phyloP scores from a whole-genome alignment of 2,888 invertebrate species.

The Aplocera efformata region DNA sequence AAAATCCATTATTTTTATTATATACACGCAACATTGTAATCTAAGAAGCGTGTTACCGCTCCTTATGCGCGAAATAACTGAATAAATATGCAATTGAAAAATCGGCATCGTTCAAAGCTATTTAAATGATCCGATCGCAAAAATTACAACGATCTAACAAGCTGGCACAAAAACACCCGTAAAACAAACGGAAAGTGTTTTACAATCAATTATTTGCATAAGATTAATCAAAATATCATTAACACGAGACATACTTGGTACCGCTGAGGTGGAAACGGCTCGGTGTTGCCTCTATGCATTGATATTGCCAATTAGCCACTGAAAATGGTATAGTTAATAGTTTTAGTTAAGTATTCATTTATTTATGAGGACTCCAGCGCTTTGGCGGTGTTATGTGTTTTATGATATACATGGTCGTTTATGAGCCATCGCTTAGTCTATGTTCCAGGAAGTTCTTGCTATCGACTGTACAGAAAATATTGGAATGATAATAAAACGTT shows the following conservation, averaged over 20 bases:
- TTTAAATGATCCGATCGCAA: too few species aligned
- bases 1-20: too few species aligned
- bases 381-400: conserved; percentile 13
- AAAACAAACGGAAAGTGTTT: conserved; percentile 1
- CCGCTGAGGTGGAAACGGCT: background rate
- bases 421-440: background rate
- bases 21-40: too few species aligned
- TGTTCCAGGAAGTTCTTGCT: too few species aligned
- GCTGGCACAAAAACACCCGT: background rate
- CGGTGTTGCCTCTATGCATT: too few species aligned
- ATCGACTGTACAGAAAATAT: too few species aligned
- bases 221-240: conserved; percentile 10
- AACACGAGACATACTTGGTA: conserved; percentile 6
- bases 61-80: too few species aligned
- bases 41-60: too few species aligned
- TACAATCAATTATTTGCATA: conserved; percentile 5
- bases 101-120: too few species aligned
- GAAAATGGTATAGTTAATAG: conserved; percentile 3
- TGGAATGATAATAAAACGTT: too few species aligned
- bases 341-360: background rate
- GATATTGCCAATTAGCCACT: background rate
- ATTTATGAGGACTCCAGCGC: conserved; percentile 1
- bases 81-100: too few species aligned
- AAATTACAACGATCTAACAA: conserved; percentile 1
- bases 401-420: background rate